Base-by-base conservation (phyloP, 2,888 invertebrate species). In the Perithous albicinctus region DNA sequence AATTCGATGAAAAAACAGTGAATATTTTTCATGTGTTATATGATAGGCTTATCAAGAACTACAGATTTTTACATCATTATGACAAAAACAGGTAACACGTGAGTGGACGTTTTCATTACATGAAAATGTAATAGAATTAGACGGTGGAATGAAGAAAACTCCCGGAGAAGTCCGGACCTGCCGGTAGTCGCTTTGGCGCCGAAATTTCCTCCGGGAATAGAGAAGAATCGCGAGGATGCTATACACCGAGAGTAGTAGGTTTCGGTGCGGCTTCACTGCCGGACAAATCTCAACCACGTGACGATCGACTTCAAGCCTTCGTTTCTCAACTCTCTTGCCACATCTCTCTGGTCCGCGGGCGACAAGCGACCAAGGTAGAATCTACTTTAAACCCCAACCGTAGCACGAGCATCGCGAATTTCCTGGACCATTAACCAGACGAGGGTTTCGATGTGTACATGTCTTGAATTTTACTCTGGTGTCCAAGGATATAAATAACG, bases 131-230 rank as follows among this genome's bases (percentile, higher is more conserved):
- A 29, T 29, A n/a, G n/a, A 26, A 67, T 20, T 38, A 35, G 46
- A 48, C 32, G 66, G 46, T 48, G 20, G 43, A 67, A 76, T 67
- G 66, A 61, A 76, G 67, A 67, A 67, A 59, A 54, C 29, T 38
- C 10, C 43, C 10, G 20, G 26, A 43, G 63, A 54, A 51, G 63
- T 43, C 67, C 56, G 54, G 18, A 23, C 64, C 61, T 51, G 18
- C n/a, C 43, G 29, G 63, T 41, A 54, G 70, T 32, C 43, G 64
- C 61, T 54, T 32, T 54, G 70, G 41, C 41, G 43, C 29, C 51
- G 63, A 78, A 70, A 78, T 78, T 78, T 78, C 78, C 78, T 78
- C 29, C 70, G 78, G 78, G 78, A 78, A 64, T 78, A 64, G 63
- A 54, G 26, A 63, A 54, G 41, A 78, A 70, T 41, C 63, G 63